Evolutionary conservation across 2,888 invertebrate species (phyloP), one percentile per base, ranked within the genome.

Genomic region (Ctenicera cuprea): DNA sequence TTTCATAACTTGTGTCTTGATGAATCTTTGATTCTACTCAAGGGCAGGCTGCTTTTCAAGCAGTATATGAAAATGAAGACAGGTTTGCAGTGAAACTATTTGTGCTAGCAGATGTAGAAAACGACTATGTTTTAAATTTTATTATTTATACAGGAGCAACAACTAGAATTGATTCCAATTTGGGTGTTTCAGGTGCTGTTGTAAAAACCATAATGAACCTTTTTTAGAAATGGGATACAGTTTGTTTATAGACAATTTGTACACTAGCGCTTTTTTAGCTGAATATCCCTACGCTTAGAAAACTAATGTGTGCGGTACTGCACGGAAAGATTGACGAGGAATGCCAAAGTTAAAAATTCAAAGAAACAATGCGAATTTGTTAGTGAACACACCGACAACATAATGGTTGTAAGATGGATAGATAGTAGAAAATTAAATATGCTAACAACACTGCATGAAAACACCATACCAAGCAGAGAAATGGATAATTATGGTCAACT

Each of bases 351-450:
- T 38, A 9, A 2, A 11, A 8, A 38, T 12, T 3, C n/a, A 1
- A n/a, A 38, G 11, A 38, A 12, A 38, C 38, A n/a, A 38, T 2
- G 38, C 2, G n/a, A 11, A 38, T 38, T n/a, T 9, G 38, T 38
- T 3, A 45, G 59, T 59, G 1, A 8, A 30, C 66, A 66, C 33
- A 66, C 52, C 4, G 50, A 26, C n/a, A 50, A 5, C 4, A 45
- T 82, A 33, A 14, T 82, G 45, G 79, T 77, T 7, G 54, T 81
- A 30, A 83, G 84, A 77, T 83, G 83, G 82, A 65, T 71, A 50
- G 82, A 85, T 61, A 83, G 82, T 65, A 59, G 81, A 52, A 80
- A 81, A 30, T 81, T 83, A 4, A 48, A 67, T 50, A 80, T 80
- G 77, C 73, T 80, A 38, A 76, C 79, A 64, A 80, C 78, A 45